Evolutionary conservation across 2,797 vertebrate species (phyloP), one percentile per base, ranked within the genome.

Genomic region (Propithecus perrieri): DNA sequence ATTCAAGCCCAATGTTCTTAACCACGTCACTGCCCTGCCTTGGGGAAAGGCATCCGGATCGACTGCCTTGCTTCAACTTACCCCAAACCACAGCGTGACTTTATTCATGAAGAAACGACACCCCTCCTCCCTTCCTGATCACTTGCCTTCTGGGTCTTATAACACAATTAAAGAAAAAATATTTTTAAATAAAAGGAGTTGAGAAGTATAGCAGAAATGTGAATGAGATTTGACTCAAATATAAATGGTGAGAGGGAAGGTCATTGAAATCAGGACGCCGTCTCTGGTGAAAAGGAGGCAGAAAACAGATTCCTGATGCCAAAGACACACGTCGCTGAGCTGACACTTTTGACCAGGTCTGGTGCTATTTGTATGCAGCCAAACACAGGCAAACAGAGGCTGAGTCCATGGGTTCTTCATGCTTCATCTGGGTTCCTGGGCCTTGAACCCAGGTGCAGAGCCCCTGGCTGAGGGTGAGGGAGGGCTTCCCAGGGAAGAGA

Each of bases 151-250:
- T 65, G 15, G 43, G 74, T 84, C 61, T 67, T 87, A 50, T 11
- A 76, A 89, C 33, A n/a, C n/a, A 89, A 80, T 50, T 71, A 53
- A 79, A 80, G 20, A 80, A 55, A 87, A 76, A 85, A 35, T 5
- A 20, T 26, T 33, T 81, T 69, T 17, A 43, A 78, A 89, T n/a
- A 38, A 74, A 91, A 88, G 24, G 26, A 63, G 6, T 28, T 53
- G 18, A 5, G 65, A 91, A 87, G 8, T 85, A 72, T 71, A 24
- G 24, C 18, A 71, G 46, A 2, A 41, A 0, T n/a, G 6, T 53
- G 57, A 55, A 65, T 61, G 18, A 95, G 75, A 86, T 71, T 93
- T 93, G 30, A 79, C 88, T 46, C 38, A 89, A 90, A 46, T 55
- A 79, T n/a, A 80, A 87, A 80, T 78, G 41, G 5, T n/a, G 6